These are phyloP conservation scores for Coecobrya sp. DNA, from an alignment of 2,888 invertebrate species.

Conservation along the genomic window DNA sequence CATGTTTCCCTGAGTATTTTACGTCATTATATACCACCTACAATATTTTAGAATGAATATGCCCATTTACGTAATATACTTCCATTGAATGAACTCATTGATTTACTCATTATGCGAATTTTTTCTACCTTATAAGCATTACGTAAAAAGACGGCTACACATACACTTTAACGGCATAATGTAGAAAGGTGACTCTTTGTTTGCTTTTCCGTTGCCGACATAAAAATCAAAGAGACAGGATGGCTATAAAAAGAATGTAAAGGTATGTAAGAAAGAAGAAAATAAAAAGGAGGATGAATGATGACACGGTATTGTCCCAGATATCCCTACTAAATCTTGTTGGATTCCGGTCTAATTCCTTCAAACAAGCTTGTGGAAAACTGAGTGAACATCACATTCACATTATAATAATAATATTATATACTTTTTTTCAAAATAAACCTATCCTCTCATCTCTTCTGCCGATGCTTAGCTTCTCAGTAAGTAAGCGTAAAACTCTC, in stretches of 20 bases:
- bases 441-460: too few species aligned
- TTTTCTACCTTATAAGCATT: background rate
- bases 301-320: slow-evolving; percentile 14
- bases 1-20: too few species aligned
- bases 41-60: background rate
- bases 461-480: too few species aligned
- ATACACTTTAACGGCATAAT: background rate
- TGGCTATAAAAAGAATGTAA: background rate
- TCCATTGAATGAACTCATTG: background rate
- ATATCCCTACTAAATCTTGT: slow-evolving; percentile 62
- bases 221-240: slow-evolving; percentile 25
- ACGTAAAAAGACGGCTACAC: background rate
- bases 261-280: slow-evolving; percentile 27
- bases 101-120: background rate
- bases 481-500: slow-evolving; percentile 21
- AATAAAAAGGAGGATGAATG: slow-evolving; percentile 31
- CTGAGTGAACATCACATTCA: background rate
- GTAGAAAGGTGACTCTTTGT: background rate
- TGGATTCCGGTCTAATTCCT: slow-evolving; percentile 75
- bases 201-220: background rate
- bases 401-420: slow-evolving; percentile 25
- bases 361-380: slow-evolving; percentile 30
- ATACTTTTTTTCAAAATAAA: background rate
- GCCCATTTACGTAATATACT: background rate
- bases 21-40: too few species aligned